Evolutionary conservation across 2,888 invertebrate species (phyloP), one percentile per base, ranked within the genome.

Genomic region (Anodontia alba): DNA sequence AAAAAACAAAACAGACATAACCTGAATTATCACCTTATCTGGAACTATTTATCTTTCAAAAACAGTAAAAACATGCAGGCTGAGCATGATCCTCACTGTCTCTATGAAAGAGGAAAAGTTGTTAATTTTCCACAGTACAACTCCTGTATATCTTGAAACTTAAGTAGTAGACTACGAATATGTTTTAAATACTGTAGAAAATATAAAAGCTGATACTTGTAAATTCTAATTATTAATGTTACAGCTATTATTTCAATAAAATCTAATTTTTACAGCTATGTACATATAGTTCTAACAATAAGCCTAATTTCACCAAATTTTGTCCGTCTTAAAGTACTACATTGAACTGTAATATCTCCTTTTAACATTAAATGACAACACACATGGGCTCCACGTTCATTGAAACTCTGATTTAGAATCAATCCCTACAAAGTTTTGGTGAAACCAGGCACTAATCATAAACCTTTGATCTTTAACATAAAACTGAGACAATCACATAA

Each of bases 401-500:
- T n/a, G n/a, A n/a, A n/a, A n/a, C n/a, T n/a, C n/a, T n/a, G n/a
- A n/a, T n/a, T n/a, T n/a, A n/a, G n/a, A n/a, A n/a, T n/a, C n/a
- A n/a, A n/a, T n/a, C n/a, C n/a, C n/a, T 12, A 38, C 38, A 38
- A 46, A 46, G 17, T 20, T 3, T 46, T 46, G 46, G 46, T 46
- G 46, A 46, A 46, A 46, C 17, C 46, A 46, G 46, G 46, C 46
- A 15, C 3, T 46, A 20, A 46, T 20, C 15, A 46, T 46, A 46
- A 46, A 46, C 3, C 46, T 46, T 46, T 46, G 17, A 46, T 33
- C 33, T 62, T 33, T 62, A 62, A 62, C 33, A 62, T 33, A n/a
- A 26, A n/a, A 62, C 33, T 62, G 33, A 62, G 62, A 62, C 62
- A 62, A 62, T 54, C 62, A 62, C 62, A 62, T 33, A 33, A 62